Evolutionary conservation across 2,888 invertebrate species (phyloP).

Genomic region (Cyaniris semiargus): DNA sequence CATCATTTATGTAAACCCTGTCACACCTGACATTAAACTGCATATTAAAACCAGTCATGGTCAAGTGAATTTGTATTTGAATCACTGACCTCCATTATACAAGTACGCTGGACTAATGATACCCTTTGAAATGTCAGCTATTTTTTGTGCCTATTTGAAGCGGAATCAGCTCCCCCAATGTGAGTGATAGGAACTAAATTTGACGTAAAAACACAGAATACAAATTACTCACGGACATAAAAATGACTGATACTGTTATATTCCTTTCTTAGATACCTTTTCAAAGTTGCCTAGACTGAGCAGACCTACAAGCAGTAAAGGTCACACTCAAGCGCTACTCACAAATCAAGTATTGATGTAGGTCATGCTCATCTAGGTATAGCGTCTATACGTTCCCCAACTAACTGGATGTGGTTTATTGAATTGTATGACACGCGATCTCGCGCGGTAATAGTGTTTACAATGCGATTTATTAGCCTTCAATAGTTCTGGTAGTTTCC

Average conservation of each 20-base stretch:
- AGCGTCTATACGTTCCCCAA: constrained; percentile 35
- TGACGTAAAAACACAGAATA: too few relatives aligned
- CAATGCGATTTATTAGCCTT: constrained; percentile 34
- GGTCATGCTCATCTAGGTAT: constrained; percentile 21
- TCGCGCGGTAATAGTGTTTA: constrained; percentile 35
- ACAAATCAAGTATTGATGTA: constrained; percentile 28
- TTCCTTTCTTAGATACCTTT: too few relatives aligned
- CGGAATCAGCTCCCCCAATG: too few relatives aligned
- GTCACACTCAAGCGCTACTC: not conserved
- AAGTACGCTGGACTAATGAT: too few relatives aligned
- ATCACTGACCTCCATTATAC: too few relatives aligned
- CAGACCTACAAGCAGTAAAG: not conserved
- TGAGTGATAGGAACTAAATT: too few relatives aligned
- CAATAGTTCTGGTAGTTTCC: constrained; percentile 4
- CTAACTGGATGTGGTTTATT: constrained; percentile 42
- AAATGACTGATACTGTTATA: too few relatives aligned
- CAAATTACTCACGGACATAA: too few relatives aligned
- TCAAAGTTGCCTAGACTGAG: too few relatives aligned
- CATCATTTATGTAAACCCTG: not conserved
- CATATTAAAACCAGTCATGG: not conserved
- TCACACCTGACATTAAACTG: constrained; percentile 15
- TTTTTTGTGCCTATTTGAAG: too few relatives aligned
- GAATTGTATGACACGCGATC: constrained; percentile 43
- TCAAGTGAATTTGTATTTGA: not conserved
- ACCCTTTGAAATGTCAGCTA: too few relatives aligned